Percentiles rank a stretch among this genome's conserved stretches.
Evolutionary conservation across 2,113 vertebrate genomes (phyloP).

Genomic region (Anguilla japonica): DNA sequence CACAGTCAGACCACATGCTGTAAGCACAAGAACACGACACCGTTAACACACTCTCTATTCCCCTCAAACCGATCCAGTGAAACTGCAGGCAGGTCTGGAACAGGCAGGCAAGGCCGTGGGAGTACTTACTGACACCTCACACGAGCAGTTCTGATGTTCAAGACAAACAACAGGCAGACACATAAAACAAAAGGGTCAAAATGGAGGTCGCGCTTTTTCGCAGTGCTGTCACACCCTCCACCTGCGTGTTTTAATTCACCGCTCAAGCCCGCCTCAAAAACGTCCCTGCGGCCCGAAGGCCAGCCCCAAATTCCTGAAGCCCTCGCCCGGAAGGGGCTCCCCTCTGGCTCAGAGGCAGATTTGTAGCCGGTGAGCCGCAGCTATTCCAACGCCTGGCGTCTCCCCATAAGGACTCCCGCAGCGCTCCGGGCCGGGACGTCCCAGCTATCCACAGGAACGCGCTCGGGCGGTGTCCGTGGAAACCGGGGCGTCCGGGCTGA

Average conservation of each 20-base stretch:
- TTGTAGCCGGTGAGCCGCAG: slow-evolving; percentile 19
- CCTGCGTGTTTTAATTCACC: slow-evolving; percentile 36
- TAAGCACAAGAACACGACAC: background rate
- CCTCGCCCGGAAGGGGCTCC: background rate
- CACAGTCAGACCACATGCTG: slow-evolving; percentile 34
- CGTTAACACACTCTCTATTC: slow-evolving; percentile 12
- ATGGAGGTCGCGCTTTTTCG: slow-evolving; percentile 13
- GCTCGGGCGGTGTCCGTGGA: background rate
- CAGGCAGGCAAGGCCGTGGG: slow-evolving; percentile 39
- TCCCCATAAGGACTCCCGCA: background rate
- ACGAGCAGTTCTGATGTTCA: slow-evolving; percentile 68
- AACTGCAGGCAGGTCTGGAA: slow-evolving; percentile 43
- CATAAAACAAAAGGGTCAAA: slow-evolving; percentile 12
- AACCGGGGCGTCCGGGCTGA: background rate
- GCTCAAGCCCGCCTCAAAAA: slow-evolving; percentile 34
- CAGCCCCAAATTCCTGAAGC: slow-evolving; percentile 49
- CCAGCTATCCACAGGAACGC: slow-evolving; percentile 29
- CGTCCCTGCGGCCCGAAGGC: background rate
- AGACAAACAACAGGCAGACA: slow-evolving; percentile 12
- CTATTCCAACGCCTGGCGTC: slow-evolving; percentile 33
- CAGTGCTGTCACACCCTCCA: slow-evolving; percentile 41
- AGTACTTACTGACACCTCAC: slow-evolving; percentile 78
- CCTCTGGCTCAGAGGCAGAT: slow-evolving; percentile 15
- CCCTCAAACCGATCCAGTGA: background rate
- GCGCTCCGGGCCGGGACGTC: background rate